Evolutionary conservation across 2,797 vertebrate species (phyloP).

Genomic region (Acipenser oxyrinchus): DNA sequence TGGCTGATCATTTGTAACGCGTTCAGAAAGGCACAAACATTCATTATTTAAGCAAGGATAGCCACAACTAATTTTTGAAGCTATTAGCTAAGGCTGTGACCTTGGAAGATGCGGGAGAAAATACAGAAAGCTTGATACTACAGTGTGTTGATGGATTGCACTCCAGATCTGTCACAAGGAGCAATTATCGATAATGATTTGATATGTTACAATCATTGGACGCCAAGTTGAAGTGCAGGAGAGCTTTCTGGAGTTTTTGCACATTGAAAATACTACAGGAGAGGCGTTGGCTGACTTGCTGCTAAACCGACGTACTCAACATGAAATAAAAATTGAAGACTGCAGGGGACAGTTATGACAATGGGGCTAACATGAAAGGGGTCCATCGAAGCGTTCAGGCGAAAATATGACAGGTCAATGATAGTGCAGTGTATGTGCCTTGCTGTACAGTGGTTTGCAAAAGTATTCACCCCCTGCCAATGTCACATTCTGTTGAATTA

Average conservation of each 20-base stretch:
- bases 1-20: not conserved
- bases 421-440: too few species aligned
- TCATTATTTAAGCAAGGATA: not conserved
- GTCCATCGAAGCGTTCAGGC: too few species aligned
- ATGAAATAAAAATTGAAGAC: not conserved
- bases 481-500: too few species aligned
- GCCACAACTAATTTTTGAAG: not conserved
- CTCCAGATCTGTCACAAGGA: not conserved
- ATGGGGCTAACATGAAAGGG: too few species aligned
- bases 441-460: too few species aligned
- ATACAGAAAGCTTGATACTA: not conserved
- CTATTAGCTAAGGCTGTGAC: not conserved
- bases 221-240: not conserved
- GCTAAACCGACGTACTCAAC: not conserved
- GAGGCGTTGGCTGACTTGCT: not conserved
- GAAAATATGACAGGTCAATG: too few species aligned
- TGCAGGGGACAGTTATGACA: too few species aligned
- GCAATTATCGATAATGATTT: not conserved
- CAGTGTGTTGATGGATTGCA: not conserved
- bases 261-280: not conserved
- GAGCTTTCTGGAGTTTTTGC: not conserved
- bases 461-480: too few species aligned
- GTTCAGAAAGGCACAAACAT: not conserved
- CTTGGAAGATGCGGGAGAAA: not conserved
- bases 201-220: not conserved